These are phyloP conservation scores for Atherinomorus stipes DNA, from an alignment of 2,113 vertebrate species.

Conservation along the genomic window DNA sequence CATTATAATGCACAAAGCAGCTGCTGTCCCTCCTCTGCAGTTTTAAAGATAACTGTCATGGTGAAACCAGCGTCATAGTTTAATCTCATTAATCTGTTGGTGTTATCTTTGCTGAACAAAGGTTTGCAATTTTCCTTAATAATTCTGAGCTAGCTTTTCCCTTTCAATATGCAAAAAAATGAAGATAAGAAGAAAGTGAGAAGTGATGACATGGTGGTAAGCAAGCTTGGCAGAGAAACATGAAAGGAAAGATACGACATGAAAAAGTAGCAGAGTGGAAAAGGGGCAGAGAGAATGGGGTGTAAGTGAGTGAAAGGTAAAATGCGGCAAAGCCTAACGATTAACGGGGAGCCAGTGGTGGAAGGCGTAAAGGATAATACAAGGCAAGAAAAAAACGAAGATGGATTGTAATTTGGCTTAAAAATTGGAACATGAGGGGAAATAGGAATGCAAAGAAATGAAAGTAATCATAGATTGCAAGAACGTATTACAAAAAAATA, in stretches of 20 bases:
- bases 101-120: slow-evolving; percentile 2
- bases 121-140: slow-evolving; percentile 19
- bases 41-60: neutral
- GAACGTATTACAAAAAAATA: slow-evolving; percentile 33
- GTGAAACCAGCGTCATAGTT: neutral
- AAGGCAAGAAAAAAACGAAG: slow-evolving; percentile 3
- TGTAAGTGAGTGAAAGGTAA: slow-evolving; percentile 16
- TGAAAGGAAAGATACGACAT: slow-evolving; percentile 35
- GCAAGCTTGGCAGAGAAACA: slow-evolving; percentile 17
- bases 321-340: slow-evolving; percentile 15
- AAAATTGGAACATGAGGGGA: slow-evolving; percentile 4
- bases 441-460: slow-evolving; percentile 18
- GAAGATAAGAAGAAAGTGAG: slow-evolving; percentile 23
- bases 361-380: slow-evolving; percentile 8
- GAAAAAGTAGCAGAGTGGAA: slow-evolving; percentile 15
- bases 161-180: slow-evolving; percentile 26
- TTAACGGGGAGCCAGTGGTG: slow-evolving; percentile 5
- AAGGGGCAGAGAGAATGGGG: neutral
- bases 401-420: slow-evolving; percentile 4
- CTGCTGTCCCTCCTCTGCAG: neutral
- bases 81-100: slow-evolving; percentile 21
- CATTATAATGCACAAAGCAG: neutral
- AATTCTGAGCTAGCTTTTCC: slow-evolving; percentile 37
- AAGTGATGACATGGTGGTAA: slow-evolving; percentile 21
- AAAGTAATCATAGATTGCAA: slow-evolving; percentile 39